A percentile compares a stretch with the other conserved stretches of the same genome.
Evolutionary conservation across 37 sponge, comb jelly and placozoan species (phyloP).

Genomic region (Axinella damicornis): DNA sequence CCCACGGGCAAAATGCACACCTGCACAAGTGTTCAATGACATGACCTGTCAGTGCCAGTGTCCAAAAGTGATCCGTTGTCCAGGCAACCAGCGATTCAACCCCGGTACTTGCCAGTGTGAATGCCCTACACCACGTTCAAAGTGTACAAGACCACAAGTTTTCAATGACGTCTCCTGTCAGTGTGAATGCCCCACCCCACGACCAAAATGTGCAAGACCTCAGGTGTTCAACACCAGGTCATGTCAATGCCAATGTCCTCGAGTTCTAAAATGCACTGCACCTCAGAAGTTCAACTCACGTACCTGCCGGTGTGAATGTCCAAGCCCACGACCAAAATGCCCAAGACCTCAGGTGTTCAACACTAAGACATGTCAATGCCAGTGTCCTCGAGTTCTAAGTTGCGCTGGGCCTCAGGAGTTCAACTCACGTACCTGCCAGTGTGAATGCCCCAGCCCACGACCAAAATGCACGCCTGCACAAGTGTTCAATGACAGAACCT

Average conservation of each 20-base stretch:
- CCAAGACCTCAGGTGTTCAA: constrained; percentile 12
- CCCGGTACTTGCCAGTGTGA: constrained; percentile 26
- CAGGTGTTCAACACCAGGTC: constrained; percentile 4
- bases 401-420: background rate
- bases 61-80: background rate
- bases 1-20: background rate
- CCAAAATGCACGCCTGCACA: constrained; percentile 31
- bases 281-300: constrained; percentile 22
- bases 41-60: constrained; percentile 22
- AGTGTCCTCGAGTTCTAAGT: constrained; percentile 2
- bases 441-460: constrained; percentile 39
- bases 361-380: constrained; percentile 24
- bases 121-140: background rate
- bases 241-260: constrained; percentile 43
- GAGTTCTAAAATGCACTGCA: constrained; percentile 1
- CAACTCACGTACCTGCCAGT: constrained; percentile 37
- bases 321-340: background rate
- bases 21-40: constrained; percentile 1
- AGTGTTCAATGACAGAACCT: constrained; percentile 5
- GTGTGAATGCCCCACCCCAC: constrained; percentile 8
- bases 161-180: constrained; percentile 31
- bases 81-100: constrained; percentile 25
- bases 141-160: constrained; percentile 11
- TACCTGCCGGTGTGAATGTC: constrained; percentile 2
- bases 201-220: background rate